phyloP scores from a whole-genome alignment of 2,888 invertebrate genomes.

The Coelinius sp. region DNA sequence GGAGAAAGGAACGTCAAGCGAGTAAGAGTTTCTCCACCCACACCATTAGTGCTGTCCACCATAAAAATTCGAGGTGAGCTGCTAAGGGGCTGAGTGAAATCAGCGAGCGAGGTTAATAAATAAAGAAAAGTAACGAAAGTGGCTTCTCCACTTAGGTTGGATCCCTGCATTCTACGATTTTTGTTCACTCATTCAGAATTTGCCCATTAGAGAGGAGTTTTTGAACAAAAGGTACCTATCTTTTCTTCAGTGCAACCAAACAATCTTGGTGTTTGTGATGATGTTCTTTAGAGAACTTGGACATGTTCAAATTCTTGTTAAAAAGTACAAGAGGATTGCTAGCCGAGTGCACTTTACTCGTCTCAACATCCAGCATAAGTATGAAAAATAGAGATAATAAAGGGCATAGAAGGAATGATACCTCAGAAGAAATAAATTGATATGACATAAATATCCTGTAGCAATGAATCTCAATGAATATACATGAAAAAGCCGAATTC shows the following conservation, averaged over 20 bases:
- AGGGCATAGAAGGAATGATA: not conserved
- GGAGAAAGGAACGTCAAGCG: not conserved
- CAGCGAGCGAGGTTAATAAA: conserved; percentile 19
- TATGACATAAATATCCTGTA: too few species aligned
- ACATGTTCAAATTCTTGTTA: conserved; percentile 62
- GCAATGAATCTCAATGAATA: not conserved
- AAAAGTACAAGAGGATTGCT: conserved; percentile 60
- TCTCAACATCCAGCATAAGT: conserved; percentile 23
- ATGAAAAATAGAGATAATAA: not conserved
- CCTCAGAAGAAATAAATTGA: too few species aligned
- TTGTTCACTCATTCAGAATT: conserved; percentile 24
- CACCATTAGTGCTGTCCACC: conserved; percentile 58
- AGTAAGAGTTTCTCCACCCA: conserved; percentile 45
- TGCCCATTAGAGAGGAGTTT: not conserved
- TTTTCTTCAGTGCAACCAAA: not conserved
- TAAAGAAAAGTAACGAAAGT: conserved; percentile 10
- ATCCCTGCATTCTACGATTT: not conserved
- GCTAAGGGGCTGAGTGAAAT: conserved; percentile 32
- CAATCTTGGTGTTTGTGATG: not conserved
- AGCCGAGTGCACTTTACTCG: conserved; percentile 45
- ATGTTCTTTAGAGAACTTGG: conserved; percentile 26
- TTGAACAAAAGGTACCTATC: not conserved
- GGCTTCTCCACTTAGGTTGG: conserved; percentile 4
- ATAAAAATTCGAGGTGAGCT: conserved; percentile 53
- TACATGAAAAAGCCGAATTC: not conserved